These are phyloP conservation scores for Ceratina japonica DNA, from an alignment of 1,140 invertebrate species.

Conservation along the genomic window DNA sequence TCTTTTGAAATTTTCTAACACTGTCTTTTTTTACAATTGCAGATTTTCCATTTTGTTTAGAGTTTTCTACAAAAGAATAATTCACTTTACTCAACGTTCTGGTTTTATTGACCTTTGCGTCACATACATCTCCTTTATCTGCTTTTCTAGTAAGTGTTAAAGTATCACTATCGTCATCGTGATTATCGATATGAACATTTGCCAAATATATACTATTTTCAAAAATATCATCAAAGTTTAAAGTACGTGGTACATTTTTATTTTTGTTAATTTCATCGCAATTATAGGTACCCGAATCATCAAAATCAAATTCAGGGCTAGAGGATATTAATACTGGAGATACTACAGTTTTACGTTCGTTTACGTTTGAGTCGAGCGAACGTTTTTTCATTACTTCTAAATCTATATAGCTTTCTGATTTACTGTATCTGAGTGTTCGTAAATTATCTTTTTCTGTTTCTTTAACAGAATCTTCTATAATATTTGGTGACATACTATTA, in stretches of 20 bases:
- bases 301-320: constrained; percentile 46
- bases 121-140: neutral
- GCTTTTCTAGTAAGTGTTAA: constrained; percentile 3
- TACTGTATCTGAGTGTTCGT: neutral
- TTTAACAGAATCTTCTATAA: neutral
- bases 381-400: constrained; percentile 2
- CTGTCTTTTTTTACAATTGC: neutral
- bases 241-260: neutral
- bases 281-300: constrained; percentile 5
- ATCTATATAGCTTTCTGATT: constrained; percentile 26
- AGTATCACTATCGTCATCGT: constrained; percentile 5
- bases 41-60: neutral
- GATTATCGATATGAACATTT: constrained; percentile 38
- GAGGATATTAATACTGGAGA: constrained; percentile 48
- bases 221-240: constrained; percentile 2
- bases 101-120: neutral
- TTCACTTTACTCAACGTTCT: neutral
- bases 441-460: neutral
- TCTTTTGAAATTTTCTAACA: constrained; percentile 41
- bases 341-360: neutral
- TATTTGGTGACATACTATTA: neutral
- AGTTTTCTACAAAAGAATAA: neutral
- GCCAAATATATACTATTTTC: constrained; percentile 45
- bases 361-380: constrained; percentile 10
- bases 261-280: neutral